Evolutionary conservation across 2,888 invertebrate genomes (phyloP).

Genomic region (Neocrepidodera transversa): DNA sequence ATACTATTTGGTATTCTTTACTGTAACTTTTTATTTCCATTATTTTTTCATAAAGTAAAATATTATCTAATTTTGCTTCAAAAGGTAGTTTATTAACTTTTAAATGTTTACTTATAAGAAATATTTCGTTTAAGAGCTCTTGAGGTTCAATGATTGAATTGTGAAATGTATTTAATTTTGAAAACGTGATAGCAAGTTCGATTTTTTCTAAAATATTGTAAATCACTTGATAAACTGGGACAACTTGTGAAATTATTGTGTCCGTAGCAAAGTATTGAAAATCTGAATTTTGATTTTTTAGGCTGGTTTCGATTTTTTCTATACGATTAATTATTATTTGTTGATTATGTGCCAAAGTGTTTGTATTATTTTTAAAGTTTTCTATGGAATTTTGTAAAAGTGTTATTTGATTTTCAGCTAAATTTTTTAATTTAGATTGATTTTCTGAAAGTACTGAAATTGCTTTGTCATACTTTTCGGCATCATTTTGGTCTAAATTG

Average conservation of each 20-base stretch:
- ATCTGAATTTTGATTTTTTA: background rate
- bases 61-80: conserved; percentile 28
- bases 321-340: background rate
- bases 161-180: conserved; percentile 17
- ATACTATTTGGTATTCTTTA: conserved; percentile 26
- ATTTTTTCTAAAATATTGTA: conserved; percentile 3
- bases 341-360: background rate
- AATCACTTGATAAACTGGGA: background rate
- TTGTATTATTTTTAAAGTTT: conserved; percentile 6
- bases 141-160: background rate
- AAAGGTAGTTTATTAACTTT: conserved; percentile 25
- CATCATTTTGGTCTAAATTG: conserved; percentile 32
- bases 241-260: background rate
- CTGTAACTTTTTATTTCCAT: conserved; percentile 31
- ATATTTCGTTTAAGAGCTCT: conserved; percentile 18
- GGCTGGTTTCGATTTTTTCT: background rate
- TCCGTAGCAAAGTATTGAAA: background rate
- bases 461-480: conserved; percentile 27
- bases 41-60: conserved; percentile 32
- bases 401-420: conserved; percentile 10
- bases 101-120: conserved; percentile 21
- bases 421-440: conserved; percentile 11
- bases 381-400: conserved; percentile 13
- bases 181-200: conserved; percentile 13
- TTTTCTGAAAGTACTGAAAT: conserved; percentile 3